phyloP scores from a whole-genome alignment of 2,888 invertebrate species.

The Pyrrhia umbra region DNA sequence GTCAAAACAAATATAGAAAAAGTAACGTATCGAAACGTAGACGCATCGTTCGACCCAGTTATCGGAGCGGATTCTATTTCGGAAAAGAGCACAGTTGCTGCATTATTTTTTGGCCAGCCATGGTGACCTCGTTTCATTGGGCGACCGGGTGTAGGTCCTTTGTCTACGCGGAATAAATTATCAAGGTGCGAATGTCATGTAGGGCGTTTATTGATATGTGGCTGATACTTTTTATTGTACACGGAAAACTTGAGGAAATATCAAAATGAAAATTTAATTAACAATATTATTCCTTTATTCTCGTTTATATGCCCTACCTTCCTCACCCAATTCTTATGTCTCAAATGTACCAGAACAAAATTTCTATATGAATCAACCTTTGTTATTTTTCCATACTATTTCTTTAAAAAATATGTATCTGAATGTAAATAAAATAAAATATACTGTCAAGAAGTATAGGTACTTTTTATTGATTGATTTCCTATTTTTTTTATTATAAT shows the following conservation, averaged over 20 bases:
- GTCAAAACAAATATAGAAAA: slow-evolving; percentile 63
- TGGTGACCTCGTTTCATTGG: slow-evolving; percentile 78
- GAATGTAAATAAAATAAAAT: too few species aligned
- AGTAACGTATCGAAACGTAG: slow-evolving; percentile 67
- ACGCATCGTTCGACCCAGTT: slow-evolving; percentile 85
- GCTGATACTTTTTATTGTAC: background rate
- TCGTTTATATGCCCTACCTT: too few species aligned
- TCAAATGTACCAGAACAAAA: too few species aligned
- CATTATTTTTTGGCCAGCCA: slow-evolving; percentile 85
- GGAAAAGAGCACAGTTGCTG: slow-evolving; percentile 83
- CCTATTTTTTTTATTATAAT: too few species aligned
- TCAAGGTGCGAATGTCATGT: slow-evolving; percentile 37
- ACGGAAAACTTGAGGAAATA: background rate
- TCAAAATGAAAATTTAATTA: too few species aligned
- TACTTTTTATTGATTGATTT: too few species aligned
- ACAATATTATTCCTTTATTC: too few species aligned
- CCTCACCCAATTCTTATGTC: too few species aligned
- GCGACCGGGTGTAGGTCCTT: slow-evolving; percentile 57
- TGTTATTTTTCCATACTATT: too few species aligned
- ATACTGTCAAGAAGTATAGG: too few species aligned
- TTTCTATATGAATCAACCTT: too few species aligned
- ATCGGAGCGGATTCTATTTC: slow-evolving; percentile 82
- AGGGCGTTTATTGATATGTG: slow-evolving; percentile 17
- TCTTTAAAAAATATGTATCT: too few species aligned
- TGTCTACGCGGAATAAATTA: slow-evolving; percentile 58